phyloP scores from a whole-genome alignment of 2,113 vertebrate genomes.

The Microcebus griseorufus region DNA sequence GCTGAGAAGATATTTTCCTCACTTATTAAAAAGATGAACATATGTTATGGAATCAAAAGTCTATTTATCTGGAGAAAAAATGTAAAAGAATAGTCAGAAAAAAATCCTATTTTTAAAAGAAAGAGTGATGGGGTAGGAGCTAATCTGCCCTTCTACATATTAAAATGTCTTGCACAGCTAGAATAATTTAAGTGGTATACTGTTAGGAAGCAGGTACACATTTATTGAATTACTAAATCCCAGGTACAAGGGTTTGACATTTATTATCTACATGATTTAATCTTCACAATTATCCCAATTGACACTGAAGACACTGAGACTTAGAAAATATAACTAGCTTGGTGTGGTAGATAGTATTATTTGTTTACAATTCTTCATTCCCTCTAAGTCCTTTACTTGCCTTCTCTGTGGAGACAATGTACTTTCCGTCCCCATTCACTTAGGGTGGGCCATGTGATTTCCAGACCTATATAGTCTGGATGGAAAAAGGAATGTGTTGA shows the following conservation, averaged over 20 bases:
- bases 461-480: not conserved
- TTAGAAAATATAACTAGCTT: slow-evolving; percentile 3
- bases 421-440: not conserved
- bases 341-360: not conserved
- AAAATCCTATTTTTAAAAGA: slow-evolving; percentile 12
- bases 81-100: not conserved
- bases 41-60: not conserved
- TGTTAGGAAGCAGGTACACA: not conserved
- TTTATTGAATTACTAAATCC: not conserved
- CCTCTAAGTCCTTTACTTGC: not conserved
- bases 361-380: not conserved
- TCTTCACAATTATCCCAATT: slow-evolving; percentile 5
- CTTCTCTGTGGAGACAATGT: not conserved
- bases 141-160: not conserved
- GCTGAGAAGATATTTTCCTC: not conserved
- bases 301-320: not conserved
- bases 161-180: not conserved
- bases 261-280: not conserved
- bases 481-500: not conserved
- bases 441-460: not conserved
- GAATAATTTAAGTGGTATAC: not conserved
- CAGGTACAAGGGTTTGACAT: not conserved
- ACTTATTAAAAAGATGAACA: slow-evolving; percentile 23
- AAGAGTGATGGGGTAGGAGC: not conserved
- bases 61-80: not conserved